phyloP scores from a whole-genome alignment of 2,888 invertebrate genomes.

The Lithophane semibrunnea region DNA sequence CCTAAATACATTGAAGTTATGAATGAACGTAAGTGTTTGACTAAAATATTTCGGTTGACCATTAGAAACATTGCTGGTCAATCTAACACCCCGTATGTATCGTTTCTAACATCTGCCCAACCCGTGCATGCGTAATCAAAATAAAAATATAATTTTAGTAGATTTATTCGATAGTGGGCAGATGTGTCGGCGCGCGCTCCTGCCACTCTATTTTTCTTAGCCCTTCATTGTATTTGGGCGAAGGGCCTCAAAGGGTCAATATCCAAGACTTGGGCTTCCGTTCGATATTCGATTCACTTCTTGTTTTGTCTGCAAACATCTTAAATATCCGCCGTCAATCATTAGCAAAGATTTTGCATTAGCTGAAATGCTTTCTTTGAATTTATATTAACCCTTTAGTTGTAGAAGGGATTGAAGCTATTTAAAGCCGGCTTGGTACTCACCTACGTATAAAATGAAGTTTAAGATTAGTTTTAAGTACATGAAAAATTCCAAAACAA shows the following conservation, averaged over 20 bases:
- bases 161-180: slow-evolving; percentile 90
- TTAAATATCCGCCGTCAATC: slow-evolving; percentile 80
- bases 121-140: slow-evolving; percentile 88
- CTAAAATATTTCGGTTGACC: neutral
- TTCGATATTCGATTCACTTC: slow-evolving; percentile 79
- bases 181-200: slow-evolving; percentile 84
- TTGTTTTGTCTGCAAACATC: slow-evolving; percentile 84
- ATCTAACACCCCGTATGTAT: slow-evolving; percentile 70
- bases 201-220: slow-evolving; percentile 86
- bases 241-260: slow-evolving; percentile 85
- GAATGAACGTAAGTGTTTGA: neutral
- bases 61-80: slow-evolving; percentile 37
- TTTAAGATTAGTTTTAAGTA: neutral
- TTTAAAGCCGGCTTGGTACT: neutral
- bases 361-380: slow-evolving; percentile 65
- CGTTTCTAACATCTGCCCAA: slow-evolving; percentile 87
- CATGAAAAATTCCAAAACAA: neutral
- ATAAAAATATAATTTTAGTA: slow-evolving; percentile 90
- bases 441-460: no score
- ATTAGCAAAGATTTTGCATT: slow-evolving; percentile 65
- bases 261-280: slow-evolving; percentile 84
- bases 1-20: neutral
- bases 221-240: slow-evolving; percentile 85
- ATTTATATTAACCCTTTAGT: slow-evolving; percentile 53
- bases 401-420: neutral